Evolutionary conservation across 2,888 invertebrate species (phyloP).

Genomic region (Leptinotarsa rubiginosa): DNA sequence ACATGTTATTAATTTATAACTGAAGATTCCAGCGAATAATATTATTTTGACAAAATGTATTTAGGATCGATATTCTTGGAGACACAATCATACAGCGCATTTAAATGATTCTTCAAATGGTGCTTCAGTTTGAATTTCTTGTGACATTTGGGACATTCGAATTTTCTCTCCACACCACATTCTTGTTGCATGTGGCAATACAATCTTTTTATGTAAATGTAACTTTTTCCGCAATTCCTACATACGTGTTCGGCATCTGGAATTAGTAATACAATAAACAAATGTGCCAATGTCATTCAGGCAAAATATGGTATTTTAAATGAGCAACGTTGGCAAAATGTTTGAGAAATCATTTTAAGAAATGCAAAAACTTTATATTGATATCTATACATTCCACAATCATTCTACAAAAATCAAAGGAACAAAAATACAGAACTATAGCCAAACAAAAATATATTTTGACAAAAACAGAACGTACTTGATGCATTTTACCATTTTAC

Average conservation of each 20-base stretch:
- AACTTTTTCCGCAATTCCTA: conserved; percentile 35
- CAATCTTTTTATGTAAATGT: conserved; percentile 72
- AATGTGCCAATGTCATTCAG: neutral
- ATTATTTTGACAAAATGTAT: neutral
- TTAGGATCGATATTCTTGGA: neutral
- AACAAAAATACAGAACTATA: too few relatives aligned
- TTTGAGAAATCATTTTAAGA: too few relatives aligned
- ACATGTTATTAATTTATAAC: too few relatives aligned
- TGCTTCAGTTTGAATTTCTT: conserved; percentile 43
- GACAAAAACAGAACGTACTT: too few relatives aligned
- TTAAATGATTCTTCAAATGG: conserved; percentile 33
- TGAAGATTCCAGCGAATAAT: too few relatives aligned
- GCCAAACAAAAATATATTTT: too few relatives aligned
- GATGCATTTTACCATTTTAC: too few relatives aligned
- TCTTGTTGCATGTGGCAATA: conserved; percentile 46
- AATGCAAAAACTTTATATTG: too few relatives aligned
- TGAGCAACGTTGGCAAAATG: too few relatives aligned
- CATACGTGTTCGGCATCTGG: conserved; percentile 29
- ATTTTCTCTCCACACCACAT: conserved; percentile 30
- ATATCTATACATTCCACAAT: too few relatives aligned
- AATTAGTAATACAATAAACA: neutral
- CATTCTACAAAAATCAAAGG: too few relatives aligned
- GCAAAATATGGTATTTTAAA: too few relatives aligned
- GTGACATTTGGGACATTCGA: conserved; percentile 45
- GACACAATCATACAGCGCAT: conserved; percentile 3